Evolutionary conservation across 2,113 vertebrate genomes (phyloP).

Genomic region (Fulmarus glacialis): DNA sequence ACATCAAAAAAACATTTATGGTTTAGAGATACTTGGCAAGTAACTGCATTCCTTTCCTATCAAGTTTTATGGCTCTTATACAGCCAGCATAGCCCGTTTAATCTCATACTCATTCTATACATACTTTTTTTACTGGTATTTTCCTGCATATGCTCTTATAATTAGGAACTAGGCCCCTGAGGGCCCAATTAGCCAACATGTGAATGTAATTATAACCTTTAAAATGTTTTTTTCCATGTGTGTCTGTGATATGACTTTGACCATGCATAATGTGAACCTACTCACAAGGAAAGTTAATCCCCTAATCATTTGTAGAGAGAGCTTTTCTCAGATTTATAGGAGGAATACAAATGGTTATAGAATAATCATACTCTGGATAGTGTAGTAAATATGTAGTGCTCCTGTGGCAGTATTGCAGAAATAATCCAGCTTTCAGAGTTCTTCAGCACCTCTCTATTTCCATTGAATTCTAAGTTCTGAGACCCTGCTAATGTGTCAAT

Average conservation of each 20-base stretch:
- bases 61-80: constrained; percentile 78
- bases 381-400: not conserved
- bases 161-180: constrained; percentile 77
- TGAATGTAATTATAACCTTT: constrained; percentile 79
- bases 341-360: constrained; percentile 11
- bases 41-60: constrained; percentile 69
- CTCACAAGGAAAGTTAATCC: constrained; percentile 59
- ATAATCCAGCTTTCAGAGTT: constrained; percentile 4
- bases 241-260: constrained; percentile 69
- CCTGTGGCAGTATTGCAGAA: not conserved
- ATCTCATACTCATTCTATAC: constrained; percentile 74
- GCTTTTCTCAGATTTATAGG: constrained; percentile 49
- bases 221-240: constrained; percentile 69
- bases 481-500: constrained; percentile 25
- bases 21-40: constrained; percentile 61
- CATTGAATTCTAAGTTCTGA: not conserved
- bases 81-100: constrained; percentile 65
- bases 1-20: constrained; percentile 39
- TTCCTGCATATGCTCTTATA: constrained; percentile 70
- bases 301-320: constrained; percentile 63
- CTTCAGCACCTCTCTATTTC: not conserved
- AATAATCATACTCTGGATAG: constrained; percentile 1
- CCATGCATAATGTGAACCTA: constrained; percentile 61
- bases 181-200: constrained; percentile 81
- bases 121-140: constrained; percentile 68